Conservation (phyloP, 1,140 invertebrate species). For the Formica selysi region DNA sequence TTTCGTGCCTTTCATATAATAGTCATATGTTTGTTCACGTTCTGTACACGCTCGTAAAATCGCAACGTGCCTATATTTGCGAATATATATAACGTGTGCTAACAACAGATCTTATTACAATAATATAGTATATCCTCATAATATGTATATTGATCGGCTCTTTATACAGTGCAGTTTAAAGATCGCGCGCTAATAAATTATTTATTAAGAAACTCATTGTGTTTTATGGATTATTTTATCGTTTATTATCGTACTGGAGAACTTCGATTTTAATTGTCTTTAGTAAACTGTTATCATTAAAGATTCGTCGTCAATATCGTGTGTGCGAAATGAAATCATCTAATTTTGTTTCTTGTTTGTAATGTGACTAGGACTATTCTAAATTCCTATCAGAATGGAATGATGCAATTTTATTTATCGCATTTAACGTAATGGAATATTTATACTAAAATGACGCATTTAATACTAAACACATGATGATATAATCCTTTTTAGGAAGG, state of each 20-base stretch:
- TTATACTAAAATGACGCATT: background rate
- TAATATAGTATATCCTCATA: background rate
- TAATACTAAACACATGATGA: background rate
- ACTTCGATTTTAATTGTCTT: background rate
- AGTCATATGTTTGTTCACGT: constrained; percentile 28
- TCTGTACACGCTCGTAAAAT: background rate
- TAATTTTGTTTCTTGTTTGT: background rate
- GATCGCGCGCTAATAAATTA: background rate
- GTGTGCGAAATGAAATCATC: background rate
- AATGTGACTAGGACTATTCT: background rate
- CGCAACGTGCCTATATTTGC: background rate
- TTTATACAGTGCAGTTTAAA: background rate
- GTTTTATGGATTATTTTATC: background rate
- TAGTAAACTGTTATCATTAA: background rate
- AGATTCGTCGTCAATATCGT: background rate
- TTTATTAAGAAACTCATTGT: background rate
- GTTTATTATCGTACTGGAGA: background rate
- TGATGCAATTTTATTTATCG: background rate
- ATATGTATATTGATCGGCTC: background rate
- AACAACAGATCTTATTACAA: constrained; percentile 13
- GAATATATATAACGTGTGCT: background rate
- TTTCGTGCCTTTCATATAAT: constrained; percentile 1
- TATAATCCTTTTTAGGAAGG: constrained; percentile 2
- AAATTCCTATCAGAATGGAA: background rate
- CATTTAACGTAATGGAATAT: background rate